Conservation (phyloP, 2,113 vertebrate genomes). For the Platichthys flesus region DNA sequence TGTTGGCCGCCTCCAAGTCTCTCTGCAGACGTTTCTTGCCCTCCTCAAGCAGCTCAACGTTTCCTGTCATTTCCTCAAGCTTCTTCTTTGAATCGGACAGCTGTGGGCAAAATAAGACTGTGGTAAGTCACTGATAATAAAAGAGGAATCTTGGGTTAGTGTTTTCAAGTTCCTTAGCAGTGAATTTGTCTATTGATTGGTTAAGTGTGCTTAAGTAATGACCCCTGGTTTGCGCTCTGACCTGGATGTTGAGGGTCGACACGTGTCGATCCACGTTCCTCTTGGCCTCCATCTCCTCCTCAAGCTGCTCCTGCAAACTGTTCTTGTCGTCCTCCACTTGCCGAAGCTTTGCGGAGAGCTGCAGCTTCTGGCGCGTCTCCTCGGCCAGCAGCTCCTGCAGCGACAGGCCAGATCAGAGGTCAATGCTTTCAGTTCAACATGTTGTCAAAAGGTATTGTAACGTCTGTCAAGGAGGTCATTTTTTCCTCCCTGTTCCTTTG, state of each 20-base stretch:
- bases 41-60: conserved; percentile 90
- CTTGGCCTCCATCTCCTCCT: conserved; percentile 93
- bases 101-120: conserved; percentile 69
- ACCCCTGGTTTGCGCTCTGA: conserved; percentile 50
- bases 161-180: background rate
- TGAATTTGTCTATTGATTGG: background rate
- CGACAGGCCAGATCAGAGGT: conserved; percentile 9
- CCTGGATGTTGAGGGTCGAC: conserved; percentile 93
- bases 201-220: background rate
- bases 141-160: background rate
- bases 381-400: conserved; percentile 92
- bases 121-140: background rate
- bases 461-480: too few relatives aligned
- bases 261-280: conserved; percentile 92
- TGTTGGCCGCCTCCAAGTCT: conserved; percentile 89
- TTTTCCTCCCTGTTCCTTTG: too few relatives aligned
- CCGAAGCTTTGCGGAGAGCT: conserved; percentile 91
- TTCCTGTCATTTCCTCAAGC: conserved; percentile 87
- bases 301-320: conserved; percentile 93
- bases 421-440: background rate
- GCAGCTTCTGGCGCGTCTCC: conserved; percentile 94
- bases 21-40: conserved; percentile 92
- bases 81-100: conserved; percentile 94
- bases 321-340: conserved; percentile 93
- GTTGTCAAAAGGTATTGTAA: background rate